These are phyloP conservation scores for Harpagifer antarcticus DNA, from an alignment of 2,797 vertebrate genomes.

Conservation along the genomic window DNA sequence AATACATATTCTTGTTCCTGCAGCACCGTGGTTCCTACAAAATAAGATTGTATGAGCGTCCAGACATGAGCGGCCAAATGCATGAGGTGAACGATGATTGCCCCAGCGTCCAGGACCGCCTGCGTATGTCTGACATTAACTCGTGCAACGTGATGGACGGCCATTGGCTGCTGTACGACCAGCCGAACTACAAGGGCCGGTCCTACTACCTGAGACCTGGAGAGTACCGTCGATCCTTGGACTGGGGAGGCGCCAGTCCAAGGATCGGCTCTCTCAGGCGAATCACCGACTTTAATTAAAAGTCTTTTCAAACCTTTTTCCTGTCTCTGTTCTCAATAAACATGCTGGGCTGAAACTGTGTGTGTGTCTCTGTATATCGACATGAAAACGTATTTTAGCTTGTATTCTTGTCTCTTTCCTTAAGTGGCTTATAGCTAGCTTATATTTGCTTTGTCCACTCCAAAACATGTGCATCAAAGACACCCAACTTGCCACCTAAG, in stretches of 20 bases:
- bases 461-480: background rate
- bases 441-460: background rate
- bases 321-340: conserved; percentile 69
- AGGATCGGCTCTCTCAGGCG: conserved; percentile 69
- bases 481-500: background rate
- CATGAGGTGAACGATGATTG: conserved; percentile 74
- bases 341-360: conserved; percentile 35
- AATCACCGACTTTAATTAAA: conserved; percentile 74
- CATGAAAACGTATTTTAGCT: background rate
- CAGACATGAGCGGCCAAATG: conserved; percentile 74
- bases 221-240: conserved; percentile 71
- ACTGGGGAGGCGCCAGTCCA: conserved; percentile 71
- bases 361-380: conserved; percentile 11
- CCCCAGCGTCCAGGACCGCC: conserved; percentile 74
- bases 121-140: conserved; percentile 73
- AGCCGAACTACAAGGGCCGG: conserved; percentile 75
- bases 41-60: conserved; percentile 69
- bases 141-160: conserved; percentile 74
- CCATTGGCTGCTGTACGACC: conserved; percentile 77
- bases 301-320: conserved; percentile 23
- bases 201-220: conserved; percentile 76
- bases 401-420: background rate
- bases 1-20: conserved; percentile 2
- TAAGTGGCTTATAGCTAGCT: background rate
- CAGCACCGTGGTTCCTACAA: conserved; percentile 76